Evolutionary conservation across 92 coral and sea anemone genomes (phyloP).

Genomic region (Porites rus): DNA sequence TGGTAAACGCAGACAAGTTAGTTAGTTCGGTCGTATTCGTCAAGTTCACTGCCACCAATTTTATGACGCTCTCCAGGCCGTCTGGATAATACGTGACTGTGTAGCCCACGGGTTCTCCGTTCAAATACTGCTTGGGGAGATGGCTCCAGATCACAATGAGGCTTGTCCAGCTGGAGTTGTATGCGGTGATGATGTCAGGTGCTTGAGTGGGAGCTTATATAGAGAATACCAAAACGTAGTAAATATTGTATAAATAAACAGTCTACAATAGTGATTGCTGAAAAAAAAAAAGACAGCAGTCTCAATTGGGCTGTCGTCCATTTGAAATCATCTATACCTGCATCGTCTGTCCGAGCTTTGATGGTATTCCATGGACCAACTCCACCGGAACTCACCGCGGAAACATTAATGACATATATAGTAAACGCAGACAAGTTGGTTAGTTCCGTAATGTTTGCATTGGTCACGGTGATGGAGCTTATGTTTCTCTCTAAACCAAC

Average conservation of each 20-base stretch:
- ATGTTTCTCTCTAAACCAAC: constrained; percentile 5
- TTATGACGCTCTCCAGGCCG: background rate
- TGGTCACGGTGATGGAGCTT: background rate
- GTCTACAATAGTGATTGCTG: too few relatives aligned
- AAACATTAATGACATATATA: constrained; percentile 45
- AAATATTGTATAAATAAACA: too few relatives aligned
- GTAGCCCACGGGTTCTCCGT: constrained; percentile 25
- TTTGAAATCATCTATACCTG: too few relatives aligned
- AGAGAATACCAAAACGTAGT: background rate
- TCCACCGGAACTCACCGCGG: constrained; percentile 21
- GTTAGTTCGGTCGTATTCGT: constrained; percentile 5
- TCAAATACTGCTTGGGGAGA: background rate
- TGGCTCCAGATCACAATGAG: constrained; percentile 50
- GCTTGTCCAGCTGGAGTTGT: constrained; percentile 37
- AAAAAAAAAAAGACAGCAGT: background rate
- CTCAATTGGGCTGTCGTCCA: background rate
- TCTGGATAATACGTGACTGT: background rate
- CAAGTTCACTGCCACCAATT: background rate
- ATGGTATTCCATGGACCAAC: constrained; percentile 36
- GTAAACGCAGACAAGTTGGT: constrained; percentile 32
- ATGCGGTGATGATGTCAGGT: constrained; percentile 15
- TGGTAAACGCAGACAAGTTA: constrained; percentile 19
- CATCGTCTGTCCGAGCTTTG: constrained; percentile 36
- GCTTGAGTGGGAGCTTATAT: constrained; percentile 1
- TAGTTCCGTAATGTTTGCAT: background rate